These are phyloP conservation scores for Ruditapes philippinarum DNA, from an alignment of 1,140 invertebrate genomes.

Conservation along the genomic window DNA sequence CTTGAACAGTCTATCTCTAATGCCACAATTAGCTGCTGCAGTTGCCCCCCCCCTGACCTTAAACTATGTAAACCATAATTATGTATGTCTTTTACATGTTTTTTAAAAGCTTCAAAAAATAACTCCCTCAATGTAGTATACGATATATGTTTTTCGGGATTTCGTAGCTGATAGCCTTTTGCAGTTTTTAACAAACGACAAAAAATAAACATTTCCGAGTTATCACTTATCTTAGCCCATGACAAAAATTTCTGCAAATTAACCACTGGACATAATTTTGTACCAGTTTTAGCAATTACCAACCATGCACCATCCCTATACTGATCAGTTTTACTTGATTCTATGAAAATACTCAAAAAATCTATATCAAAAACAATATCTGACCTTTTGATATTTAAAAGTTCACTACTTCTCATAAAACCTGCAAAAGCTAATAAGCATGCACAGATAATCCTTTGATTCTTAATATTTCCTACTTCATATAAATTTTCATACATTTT, in stretches of 20 bases:
- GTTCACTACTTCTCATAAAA: slow-evolving; percentile 60
- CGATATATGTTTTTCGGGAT: not conserved
- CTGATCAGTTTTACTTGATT: slow-evolving; percentile 57
- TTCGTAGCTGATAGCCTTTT: not conserved
- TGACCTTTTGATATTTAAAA: slow-evolving; percentile 39
- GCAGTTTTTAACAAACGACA: not conserved
- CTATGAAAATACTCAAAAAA: slow-evolving; percentile 54
- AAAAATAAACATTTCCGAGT: not conserved
- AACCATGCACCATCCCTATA: slow-evolving; percentile 59
- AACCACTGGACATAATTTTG: slow-evolving; percentile 37
- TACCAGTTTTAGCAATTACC: slow-evolving; percentile 36
- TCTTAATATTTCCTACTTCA: slow-evolving; percentile 7
- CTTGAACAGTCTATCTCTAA: too few relatives aligned
- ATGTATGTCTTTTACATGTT: too few relatives aligned
- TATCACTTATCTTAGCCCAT: slow-evolving; percentile 1
- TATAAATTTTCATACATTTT: slow-evolving; percentile 12
- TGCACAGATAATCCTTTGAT: slow-evolving; percentile 57
- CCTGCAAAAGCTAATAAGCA: slow-evolving; percentile 60
- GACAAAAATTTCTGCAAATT: slow-evolving; percentile 37
- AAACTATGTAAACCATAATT: too few relatives aligned
- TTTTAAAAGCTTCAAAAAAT: not conserved
- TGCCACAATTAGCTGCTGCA: not conserved
- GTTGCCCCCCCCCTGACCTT: too few relatives aligned
- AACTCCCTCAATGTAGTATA: slow-evolving; percentile 2
- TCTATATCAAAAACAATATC: slow-evolving; percentile 30